Evolutionary conservation across 2,113 vertebrate species (phyloP), one percentile per base, ranked within the genome.

Genomic region (Cyphomyrus plagiostoma): DNA sequence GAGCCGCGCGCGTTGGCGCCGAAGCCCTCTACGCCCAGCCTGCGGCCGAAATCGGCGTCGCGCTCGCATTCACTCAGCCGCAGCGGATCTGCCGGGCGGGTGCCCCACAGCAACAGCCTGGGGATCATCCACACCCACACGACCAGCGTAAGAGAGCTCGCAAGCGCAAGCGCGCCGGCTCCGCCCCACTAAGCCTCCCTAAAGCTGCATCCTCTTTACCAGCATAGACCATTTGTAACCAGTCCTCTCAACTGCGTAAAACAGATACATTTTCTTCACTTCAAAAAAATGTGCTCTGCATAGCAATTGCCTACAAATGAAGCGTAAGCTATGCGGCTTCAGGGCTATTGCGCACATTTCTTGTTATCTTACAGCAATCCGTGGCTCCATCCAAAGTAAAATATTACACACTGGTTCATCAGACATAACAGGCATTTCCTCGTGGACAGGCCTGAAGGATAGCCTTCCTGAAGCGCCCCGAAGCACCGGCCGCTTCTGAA

Each of bases 11-110:
- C 95, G 0, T 77, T 94, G 46, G 95, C 97, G 87, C 95, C 95
- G 89, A 97, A 97, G 90, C 93, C 96, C 11, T 58, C 95, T 21
- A 89, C 96, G 15, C 91, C 96, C 49, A 90, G 93, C 3, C 90
- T 96, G 85, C 94, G 97, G 49, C 91, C 96, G 1, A 94, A 94
- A 89, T 96, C 97, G 0, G 96, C 94, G 1, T 95, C 93, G 21
- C 96, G 98, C 91, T 98, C 98, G 87, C 97, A 98, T 90, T 99
- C 98, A 42, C 95, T 99, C 90, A 99, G 96, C 92, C 97, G 98
- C 56, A 97, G 95, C 90, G 96, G 96, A 86, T 97, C 97, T 89
- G 92, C 96, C 11, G 91, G 93, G 87, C 96, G 95, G 56, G 95
- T 96, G 52, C 94, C 97, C 90, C 97, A 96, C 89, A 93, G 96